Conservation (phyloP, 2,888 invertebrate genomes). For the Capitulum mitella region DNA sequence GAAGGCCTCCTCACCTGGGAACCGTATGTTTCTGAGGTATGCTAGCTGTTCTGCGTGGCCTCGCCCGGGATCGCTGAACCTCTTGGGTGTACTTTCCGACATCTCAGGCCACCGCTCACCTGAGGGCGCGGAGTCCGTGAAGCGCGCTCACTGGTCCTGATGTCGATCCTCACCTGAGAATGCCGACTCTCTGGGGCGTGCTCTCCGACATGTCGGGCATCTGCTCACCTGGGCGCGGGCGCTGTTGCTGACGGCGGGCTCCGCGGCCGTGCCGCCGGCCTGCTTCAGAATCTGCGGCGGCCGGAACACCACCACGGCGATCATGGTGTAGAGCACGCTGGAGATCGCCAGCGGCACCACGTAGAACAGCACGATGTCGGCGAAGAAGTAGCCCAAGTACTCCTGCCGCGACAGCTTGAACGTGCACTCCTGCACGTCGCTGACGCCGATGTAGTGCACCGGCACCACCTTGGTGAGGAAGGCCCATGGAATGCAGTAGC, state of each 20-base stretch:
- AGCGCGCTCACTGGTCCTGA: too few species aligned
- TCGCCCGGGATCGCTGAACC: too few species aligned
- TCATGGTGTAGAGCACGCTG: constrained; percentile 52
- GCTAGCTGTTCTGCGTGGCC: too few species aligned
- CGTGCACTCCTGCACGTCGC: constrained; percentile 46
- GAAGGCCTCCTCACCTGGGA: too few species aligned
- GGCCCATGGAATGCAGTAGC: constrained; percentile 56
- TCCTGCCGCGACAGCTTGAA: constrained; percentile 45
- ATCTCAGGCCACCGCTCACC: too few species aligned
- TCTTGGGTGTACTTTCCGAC: too few species aligned
- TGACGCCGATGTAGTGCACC: constrained; percentile 40
- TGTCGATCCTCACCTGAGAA: too few species aligned
- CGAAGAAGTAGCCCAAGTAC: constrained; percentile 52
- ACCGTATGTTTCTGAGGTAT: too few species aligned
- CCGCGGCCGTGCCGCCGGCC: constrained; percentile 34
- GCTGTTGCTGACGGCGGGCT: constrained; percentile 37
- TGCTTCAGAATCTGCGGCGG: constrained; percentile 32
- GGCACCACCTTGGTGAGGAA: constrained; percentile 48
- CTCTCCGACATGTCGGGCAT: too few species aligned
- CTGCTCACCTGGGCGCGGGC: constrained; percentile 43
- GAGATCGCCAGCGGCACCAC: constrained; percentile 53
- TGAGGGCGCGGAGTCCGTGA: too few species aligned
- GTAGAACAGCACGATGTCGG: constrained; percentile 55
- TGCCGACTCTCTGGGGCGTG: too few species aligned
- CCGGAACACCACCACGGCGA: constrained; percentile 49